phyloP scores from a whole-genome alignment of 64 coral and sea anemone genomes.

The Exaiptasia diaphana region DNA sequence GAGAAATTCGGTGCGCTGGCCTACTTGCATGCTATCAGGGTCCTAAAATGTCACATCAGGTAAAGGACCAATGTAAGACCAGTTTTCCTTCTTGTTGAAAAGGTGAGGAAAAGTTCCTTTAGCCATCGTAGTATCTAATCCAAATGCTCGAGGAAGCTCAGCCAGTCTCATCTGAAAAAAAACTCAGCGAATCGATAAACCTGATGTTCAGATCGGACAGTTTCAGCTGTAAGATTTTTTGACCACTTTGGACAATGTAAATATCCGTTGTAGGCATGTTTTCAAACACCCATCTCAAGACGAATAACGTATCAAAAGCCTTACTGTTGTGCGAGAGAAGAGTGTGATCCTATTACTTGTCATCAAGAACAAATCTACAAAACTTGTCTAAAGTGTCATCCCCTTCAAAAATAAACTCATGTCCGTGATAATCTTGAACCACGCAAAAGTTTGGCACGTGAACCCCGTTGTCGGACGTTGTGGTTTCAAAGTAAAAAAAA shows the following conservation, averaged over 20 bases:
- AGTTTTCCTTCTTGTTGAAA: background rate
- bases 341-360: background rate
- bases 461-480: background rate
- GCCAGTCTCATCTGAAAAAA: constrained; percentile 26
- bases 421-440: background rate
- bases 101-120: constrained; percentile 25
- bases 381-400: background rate
- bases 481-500: constrained; percentile 52
- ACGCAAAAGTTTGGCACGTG: background rate
- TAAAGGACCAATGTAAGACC: background rate
- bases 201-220: background rate
- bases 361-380: constrained; percentile 18
- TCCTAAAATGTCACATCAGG: background rate
- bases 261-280: background rate
- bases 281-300: background rate
- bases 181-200: constrained; percentile 15
- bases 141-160: constrained; percentile 5
- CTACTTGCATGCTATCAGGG: background rate
- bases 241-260: constrained; percentile 2
- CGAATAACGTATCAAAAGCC: constrained; percentile 3
- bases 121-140: background rate
- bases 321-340: background rate
- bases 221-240: background rate
- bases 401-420: constrained; percentile 14
- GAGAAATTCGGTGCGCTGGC: too few species aligned